phyloP scores from a whole-genome alignment of 2,113 vertebrate species.

The Plecturocebus donacophilus region DNA sequence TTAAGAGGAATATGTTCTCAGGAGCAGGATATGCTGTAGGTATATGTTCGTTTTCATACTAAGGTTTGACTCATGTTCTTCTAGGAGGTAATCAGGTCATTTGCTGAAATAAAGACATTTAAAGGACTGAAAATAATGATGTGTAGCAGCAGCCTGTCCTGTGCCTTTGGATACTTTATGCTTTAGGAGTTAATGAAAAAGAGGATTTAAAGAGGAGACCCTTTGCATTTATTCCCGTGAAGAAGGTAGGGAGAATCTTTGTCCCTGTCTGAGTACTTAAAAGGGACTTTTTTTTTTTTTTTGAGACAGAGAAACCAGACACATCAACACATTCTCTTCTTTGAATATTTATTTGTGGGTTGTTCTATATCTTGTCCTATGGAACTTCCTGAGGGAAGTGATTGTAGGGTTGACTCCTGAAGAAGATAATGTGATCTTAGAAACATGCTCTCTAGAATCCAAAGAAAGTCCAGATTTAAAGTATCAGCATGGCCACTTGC shows the following conservation, averaged over 20 bases:
- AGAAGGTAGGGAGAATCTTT: not conserved
- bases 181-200: not conserved
- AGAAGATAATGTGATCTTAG: slow-evolving; percentile 56
- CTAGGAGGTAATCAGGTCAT: not conserved
- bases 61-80: not conserved
- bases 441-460: slow-evolving; percentile 59
- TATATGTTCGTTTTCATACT: not conserved
- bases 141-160: not conserved
- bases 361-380: slow-evolving; percentile 55
- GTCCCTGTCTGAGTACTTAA: not conserved
- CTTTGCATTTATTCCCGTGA: not conserved
- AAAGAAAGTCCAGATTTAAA: slow-evolving; percentile 57
- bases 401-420: slow-evolving; percentile 30
- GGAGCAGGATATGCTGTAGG: not conserved
- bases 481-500: slow-evolving; percentile 26
- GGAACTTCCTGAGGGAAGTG: slow-evolving; percentile 38
- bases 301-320: not conserved
- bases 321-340: not conserved
- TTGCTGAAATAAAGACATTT: not conserved
- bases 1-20: not conserved
- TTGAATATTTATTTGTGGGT: slow-evolving; percentile 39
- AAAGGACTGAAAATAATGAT: not conserved
- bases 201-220: not conserved
- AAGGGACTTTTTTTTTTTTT: not conserved
- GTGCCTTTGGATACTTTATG: not conserved